Conservation (phyloP, 1,140 invertebrate genomes). For the Cecropterus lyciades region DNA sequence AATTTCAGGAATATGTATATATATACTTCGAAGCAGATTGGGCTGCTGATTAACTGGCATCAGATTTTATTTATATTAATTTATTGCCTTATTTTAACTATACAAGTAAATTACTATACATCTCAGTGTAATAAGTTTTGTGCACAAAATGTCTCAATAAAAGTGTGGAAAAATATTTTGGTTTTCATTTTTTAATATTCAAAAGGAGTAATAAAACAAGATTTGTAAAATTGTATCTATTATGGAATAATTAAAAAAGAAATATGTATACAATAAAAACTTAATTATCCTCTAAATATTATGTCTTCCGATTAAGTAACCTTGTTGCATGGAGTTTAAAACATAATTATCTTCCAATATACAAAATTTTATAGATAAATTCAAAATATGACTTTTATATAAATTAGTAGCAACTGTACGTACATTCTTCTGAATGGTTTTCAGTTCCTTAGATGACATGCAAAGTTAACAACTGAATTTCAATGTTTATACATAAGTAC, state of each 20-base stretch:
- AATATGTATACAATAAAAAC: conserved; percentile 14
- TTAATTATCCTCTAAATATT: conserved; percentile 19
- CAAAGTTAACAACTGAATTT: too few relatives aligned
- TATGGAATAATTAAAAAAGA: conserved; percentile 20
- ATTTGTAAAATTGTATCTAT: conserved; percentile 28
- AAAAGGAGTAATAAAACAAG: conserved; percentile 11
- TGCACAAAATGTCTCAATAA: not conserved
- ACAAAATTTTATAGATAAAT: not conserved
- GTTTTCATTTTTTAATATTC: not conserved
- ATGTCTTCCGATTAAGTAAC: conserved; percentile 8
- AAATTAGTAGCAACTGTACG: not conserved
- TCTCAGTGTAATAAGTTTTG: not conserved
- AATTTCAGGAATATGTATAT: too few relatives aligned
- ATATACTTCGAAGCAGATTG: too few relatives aligned
- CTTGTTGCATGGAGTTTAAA: conserved; percentile 14
- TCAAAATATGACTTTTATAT: not conserved
- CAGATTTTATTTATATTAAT: not conserved
- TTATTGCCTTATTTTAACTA: not conserved
- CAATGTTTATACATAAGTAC: too few relatives aligned
- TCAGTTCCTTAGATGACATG: too few relatives aligned
- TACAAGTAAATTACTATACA: not conserved
- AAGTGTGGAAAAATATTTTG: conserved; percentile 2
- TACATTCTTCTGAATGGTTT: too few relatives aligned
- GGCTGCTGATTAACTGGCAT: not conserved
- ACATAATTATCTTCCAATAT: conserved; percentile 2